Conservation (phyloP, 2,888 invertebrate genomes). For the Thysanoteuthis rhombus region DNA sequence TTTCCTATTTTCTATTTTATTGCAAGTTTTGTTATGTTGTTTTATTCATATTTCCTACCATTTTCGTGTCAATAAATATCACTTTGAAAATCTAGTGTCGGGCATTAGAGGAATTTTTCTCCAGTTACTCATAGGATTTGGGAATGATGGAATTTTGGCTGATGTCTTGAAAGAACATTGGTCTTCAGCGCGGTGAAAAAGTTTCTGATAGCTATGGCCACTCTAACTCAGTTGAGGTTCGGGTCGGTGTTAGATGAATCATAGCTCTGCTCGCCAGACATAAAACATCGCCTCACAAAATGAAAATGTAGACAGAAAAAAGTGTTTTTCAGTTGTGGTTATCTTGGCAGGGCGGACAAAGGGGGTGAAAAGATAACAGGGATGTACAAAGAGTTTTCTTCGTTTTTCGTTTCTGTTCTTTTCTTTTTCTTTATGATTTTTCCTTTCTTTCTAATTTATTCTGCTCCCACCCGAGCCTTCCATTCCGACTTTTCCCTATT, state of each 20-base stretch:
- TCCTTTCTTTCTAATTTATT: neutral
- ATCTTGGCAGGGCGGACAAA: slow-evolving; percentile 12
- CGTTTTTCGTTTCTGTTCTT: neutral
- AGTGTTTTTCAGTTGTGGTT: neutral
- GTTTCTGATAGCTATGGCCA: neutral
- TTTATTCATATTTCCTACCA: neutral
- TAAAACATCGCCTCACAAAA: slow-evolving; percentile 12
- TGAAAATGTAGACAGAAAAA: neutral
- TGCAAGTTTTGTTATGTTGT: neutral
- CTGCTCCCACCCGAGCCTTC: neutral
- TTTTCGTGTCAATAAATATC: neutral
- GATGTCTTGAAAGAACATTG: neutral
- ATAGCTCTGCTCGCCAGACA: slow-evolving; percentile 12
- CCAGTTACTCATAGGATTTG: neutral
- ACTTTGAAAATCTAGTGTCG: slow-evolving; percentile 12
- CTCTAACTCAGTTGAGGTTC: neutral
- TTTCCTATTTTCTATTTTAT: too few relatives aligned
- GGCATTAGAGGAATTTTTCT: slow-evolving; percentile 12
- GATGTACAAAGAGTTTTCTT: slow-evolving; percentile 12
- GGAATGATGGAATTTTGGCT: neutral
- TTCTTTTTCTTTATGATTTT: neutral
- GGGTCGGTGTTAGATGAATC: neutral
- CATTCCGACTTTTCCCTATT: neutral
- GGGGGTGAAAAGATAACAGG: neutral
- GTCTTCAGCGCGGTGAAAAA: neutral